phyloP scores from a whole-genome alignment of 2,888 invertebrate genomes.

The Chalcis sispes region DNA sequence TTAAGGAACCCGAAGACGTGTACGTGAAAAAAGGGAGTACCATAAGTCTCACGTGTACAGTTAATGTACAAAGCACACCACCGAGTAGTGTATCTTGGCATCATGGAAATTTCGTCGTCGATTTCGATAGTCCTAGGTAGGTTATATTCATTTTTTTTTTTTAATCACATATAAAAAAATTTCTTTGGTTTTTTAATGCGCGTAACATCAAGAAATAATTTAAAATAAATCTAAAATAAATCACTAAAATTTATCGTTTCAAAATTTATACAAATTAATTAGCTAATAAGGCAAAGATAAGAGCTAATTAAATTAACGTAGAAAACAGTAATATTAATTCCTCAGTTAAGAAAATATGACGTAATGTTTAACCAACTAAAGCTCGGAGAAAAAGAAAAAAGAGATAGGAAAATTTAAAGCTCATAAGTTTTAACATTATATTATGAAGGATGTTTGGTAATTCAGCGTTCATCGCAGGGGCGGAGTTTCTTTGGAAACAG shows the following conservation, averaged over 20 bases:
- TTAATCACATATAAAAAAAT: too few species aligned
- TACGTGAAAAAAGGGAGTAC: conserved; percentile 94
- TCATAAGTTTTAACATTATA: conserved; percentile 5
- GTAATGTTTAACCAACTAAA: too few species aligned
- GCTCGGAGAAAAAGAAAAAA: conserved; percentile 34
- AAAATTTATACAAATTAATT: background rate
- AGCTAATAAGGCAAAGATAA: too few species aligned
- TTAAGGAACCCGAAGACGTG: conserved; percentile 90
- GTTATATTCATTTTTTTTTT: conserved; percentile 26
- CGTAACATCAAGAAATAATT: too few species aligned
- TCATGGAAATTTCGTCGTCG: conserved; percentile 88
- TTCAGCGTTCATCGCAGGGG: conserved; percentile 77
- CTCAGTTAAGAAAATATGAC: too few species aligned
- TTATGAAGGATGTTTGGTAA: conserved; percentile 26
- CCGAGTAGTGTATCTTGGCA: conserved; percentile 88
- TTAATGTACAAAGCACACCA: conserved; percentile 90
- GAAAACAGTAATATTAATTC: background rate
- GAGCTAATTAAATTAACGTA: background rate
- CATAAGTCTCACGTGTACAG: conserved; percentile 91
- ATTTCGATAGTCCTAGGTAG: conserved; percentile 81
- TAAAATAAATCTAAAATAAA: background rate
- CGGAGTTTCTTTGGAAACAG: conserved; percentile 91
- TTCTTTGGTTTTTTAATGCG: too few species aligned
- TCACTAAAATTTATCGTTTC: background rate
- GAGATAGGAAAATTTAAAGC: too few species aligned